Evolutionary conservation across 2,113 vertebrate genomes (phyloP).

Genomic region (Himantopus leucocephalus): DNA sequence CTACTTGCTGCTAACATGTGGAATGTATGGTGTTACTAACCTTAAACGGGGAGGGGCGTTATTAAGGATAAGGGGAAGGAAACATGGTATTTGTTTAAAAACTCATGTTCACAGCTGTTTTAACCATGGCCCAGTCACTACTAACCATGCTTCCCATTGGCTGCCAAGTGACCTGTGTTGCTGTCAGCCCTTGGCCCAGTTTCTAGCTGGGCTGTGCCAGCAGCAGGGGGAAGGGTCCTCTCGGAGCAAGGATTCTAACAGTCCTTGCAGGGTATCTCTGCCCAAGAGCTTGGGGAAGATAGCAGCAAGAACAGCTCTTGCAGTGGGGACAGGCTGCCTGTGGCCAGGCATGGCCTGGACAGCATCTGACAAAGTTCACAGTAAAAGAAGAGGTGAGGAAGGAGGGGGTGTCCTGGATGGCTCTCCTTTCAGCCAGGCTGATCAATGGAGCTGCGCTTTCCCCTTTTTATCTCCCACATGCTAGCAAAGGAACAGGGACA

Average conservation of each 20-base stretch:
- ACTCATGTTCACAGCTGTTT: neutral
- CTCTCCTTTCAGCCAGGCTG: no score
- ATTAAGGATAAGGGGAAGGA: neutral
- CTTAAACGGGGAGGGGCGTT: neutral
- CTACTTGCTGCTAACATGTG: constrained; percentile 6
- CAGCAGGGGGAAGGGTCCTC: neutral
- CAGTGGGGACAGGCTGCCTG: neutral
- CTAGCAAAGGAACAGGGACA: neutral
- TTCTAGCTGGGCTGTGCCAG: neutral
- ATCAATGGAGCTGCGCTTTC: accelerated
- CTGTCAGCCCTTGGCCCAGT: neutral
- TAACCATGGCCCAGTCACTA: neutral
- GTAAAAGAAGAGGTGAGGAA: neutral
- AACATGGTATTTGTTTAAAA: neutral
- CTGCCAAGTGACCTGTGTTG: accelerated
- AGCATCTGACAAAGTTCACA: accelerated
- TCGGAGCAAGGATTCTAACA: accelerated
- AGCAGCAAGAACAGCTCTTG: accelerated
- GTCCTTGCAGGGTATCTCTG: accelerated
- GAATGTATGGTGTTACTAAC: neutral
- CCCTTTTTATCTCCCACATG: neutral
- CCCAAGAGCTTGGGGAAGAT: accelerated
- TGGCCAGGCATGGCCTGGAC: accelerated
- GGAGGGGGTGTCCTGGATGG: no score
- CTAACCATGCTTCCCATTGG: accelerated